Conservation (phyloP, 2,797 vertebrate genomes). For the Bradypodion pumilum region DNA sequence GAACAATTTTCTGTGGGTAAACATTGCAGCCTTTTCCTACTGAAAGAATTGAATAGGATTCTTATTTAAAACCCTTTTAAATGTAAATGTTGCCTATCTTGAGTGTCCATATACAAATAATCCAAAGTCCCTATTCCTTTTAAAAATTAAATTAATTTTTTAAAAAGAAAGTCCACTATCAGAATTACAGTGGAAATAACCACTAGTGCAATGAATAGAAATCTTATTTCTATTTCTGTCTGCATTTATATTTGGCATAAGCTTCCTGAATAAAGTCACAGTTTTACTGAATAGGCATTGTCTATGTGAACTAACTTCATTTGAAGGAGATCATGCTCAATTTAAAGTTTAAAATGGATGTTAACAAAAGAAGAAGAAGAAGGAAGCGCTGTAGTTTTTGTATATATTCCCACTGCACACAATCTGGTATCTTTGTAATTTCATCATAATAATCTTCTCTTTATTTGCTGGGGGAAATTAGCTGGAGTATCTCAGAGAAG, state of each 20-base stretch:
- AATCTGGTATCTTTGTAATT: conserved; percentile 38
- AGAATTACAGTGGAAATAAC: conserved; percentile 41
- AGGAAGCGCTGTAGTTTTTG: conserved; percentile 29
- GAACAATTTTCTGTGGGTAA: conserved; percentile 14
- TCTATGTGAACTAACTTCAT: conserved; percentile 61
- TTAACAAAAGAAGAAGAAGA: conserved; percentile 59
- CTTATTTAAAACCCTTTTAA: neutral
- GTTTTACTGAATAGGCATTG: conserved; percentile 55
- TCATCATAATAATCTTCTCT: conserved; percentile 46
- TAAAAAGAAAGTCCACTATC: conserved; percentile 25
- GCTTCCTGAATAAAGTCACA: conserved; percentile 54
- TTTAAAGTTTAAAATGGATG: conserved; percentile 64
- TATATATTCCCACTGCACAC: conserved; percentile 51
- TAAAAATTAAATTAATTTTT: conserved; percentile 33
- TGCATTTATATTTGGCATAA: neutral
- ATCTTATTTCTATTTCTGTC: conserved; percentile 53
- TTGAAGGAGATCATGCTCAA: conserved; percentile 58
- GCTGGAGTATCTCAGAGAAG: conserved; percentile 34
- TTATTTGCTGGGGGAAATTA: conserved; percentile 46
- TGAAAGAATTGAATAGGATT: neutral
- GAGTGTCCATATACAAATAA: conserved; percentile 15
- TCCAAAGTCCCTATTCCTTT: conserved; percentile 16
- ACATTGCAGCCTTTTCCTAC: neutral
- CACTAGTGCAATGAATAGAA: conserved; percentile 49
- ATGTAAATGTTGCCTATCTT: conserved; percentile 15